A percentile compares a stretch with the other conserved stretches of the same genome.
Evolutionary conservation across 2,888 invertebrate genomes (phyloP).

Genomic region (Scaptomyza parva): DNA sequence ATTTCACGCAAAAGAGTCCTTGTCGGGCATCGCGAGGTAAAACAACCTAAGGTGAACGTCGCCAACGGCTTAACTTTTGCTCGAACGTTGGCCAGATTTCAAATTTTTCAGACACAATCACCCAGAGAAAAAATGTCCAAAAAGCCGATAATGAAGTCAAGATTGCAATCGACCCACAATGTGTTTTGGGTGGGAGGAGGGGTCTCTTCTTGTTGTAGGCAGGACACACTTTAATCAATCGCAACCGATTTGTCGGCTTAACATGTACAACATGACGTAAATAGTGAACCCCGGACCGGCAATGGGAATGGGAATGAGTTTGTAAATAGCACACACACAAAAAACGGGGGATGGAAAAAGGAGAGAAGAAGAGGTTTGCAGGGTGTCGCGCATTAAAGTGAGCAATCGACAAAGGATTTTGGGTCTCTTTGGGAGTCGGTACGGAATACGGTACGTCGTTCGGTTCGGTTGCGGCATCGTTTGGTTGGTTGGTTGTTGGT

Average conservation of each 20-base stretch:
- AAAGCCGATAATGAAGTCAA: constrained; percentile 74
- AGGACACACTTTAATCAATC: constrained; percentile 83
- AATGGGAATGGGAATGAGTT: constrained; percentile 9
- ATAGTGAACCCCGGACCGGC: constrained; percentile 48
- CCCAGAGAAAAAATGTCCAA: constrained; percentile 51
- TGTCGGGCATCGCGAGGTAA: constrained; percentile 33
- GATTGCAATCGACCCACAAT: constrained; percentile 58
- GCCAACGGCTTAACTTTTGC: constrained; percentile 71
- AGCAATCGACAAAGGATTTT: constrained; percentile 78
- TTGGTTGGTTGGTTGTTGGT: constrained; percentile 31
- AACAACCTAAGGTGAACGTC: constrained; percentile 69
- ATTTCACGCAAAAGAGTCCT: constrained; percentile 64
- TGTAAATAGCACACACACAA: too few relatives aligned
- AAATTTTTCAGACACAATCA: too few relatives aligned
- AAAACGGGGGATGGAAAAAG: too few relatives aligned
- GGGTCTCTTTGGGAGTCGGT: constrained; percentile 45
- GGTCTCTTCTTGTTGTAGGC: constrained; percentile 18
- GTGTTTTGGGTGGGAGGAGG: too few relatives aligned
- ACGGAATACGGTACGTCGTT: neutral
- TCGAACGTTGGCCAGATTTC: constrained; percentile 45
- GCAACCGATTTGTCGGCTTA: constrained; percentile 84
- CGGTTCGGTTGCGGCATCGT: constrained; percentile 14
- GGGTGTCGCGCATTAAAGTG: constrained; percentile 71
- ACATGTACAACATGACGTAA: constrained; percentile 81
- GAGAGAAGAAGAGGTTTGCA: neutral